Evolutionary conservation across 2,113 vertebrate species (phyloP), one percentile per base, ranked within the genome.

Genomic region (Phylloscopus trochiloides): DNA sequence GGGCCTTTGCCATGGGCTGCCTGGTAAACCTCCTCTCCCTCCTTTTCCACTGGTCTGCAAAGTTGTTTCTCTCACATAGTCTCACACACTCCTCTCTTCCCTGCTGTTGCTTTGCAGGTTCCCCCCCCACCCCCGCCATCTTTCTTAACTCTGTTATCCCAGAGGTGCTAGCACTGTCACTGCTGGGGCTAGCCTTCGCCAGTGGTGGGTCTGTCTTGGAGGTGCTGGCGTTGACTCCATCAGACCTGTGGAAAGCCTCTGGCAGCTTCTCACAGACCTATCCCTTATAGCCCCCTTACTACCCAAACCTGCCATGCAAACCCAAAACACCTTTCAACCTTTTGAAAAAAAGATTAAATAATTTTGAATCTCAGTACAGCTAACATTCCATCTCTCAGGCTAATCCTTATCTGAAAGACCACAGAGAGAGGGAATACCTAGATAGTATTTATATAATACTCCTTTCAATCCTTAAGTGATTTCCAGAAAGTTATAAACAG

Each of bases 401-500:
- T 91, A 70, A 90, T 71, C 75, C 36, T 75, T 75, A 51, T 47
- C 78, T 82, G 29, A 93, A 92, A 85, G 34, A 71, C 9, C 54
- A 81, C 47, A 75, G 66, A 62, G 17, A 78, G 45, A 18, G 5
- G 10, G 63, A 81, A 79, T 75, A 61, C 18, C 7, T 54, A 48
- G 43, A 51, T 9, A 43, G 34, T 55, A 12, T 54, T 75, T 83
- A 51, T 67, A 43, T 21, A 82, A 36, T 51, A 34, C 7, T 62
- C 15, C 12, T 88, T 85, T 51, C 57, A 85, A 74, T 34, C 15
- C 43, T 42, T 54, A 62, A 94, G 22, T 73, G 42, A 14, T 74
- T 90, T 93, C 32, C 18, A 87, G 59, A 66, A 73, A 81, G 42
- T 66, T 90, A 45, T 47, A 81, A 93, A 87, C 38, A 90, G 25